Evolutionary conservation across 2,797 vertebrate species (phyloP), one percentile per base, ranked within the genome.

Genomic region (Gobio occitaniae): DNA sequence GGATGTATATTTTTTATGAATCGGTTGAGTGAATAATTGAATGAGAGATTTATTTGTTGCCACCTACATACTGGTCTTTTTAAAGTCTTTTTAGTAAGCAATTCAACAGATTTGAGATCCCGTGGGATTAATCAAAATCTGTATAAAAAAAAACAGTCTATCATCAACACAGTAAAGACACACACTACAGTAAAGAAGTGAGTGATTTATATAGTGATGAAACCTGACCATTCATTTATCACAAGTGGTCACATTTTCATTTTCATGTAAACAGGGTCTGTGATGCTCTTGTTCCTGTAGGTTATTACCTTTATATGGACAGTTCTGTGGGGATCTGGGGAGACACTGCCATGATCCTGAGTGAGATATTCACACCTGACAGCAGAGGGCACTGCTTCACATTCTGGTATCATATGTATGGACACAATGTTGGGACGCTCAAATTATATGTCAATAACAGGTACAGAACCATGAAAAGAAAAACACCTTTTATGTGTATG

Each of bases 321-420:
- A 93, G 89, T 88, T 91, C 90, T 11, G 92, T 94, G 87, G 95
- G 94, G 4, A 61, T 77, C 6, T 89, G 89, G 92, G 94, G 93
- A 85, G 90, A 90, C 77, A 59, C 15, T 79, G 90, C 93, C 50
- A 91, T 92, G 81, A 90, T 96, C 41, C 84, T 93, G 50, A 93
- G 95, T 87, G 94, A 95, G 21, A 91, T 95, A 65, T 86, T 94
- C 61, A 89, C 91, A 44, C 89, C 92, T 9, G 82, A 91, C 91
- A 89, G 78, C 38, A 90, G 80, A 83, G 93, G 92, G 36, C 91
- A 93, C 90, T 95, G 95, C 90, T 90, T 96, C 38, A 91, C 56
- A 21, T 96, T 95, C 90, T 96, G 95, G 95, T 95, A 94, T 88
- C 93, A 95, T 82, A 95, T 95, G 91, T 87, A 88, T 65, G 93